Conservation (phyloP, 2,113 vertebrate genomes). For the Todiramphus saurophagus region DNA sequence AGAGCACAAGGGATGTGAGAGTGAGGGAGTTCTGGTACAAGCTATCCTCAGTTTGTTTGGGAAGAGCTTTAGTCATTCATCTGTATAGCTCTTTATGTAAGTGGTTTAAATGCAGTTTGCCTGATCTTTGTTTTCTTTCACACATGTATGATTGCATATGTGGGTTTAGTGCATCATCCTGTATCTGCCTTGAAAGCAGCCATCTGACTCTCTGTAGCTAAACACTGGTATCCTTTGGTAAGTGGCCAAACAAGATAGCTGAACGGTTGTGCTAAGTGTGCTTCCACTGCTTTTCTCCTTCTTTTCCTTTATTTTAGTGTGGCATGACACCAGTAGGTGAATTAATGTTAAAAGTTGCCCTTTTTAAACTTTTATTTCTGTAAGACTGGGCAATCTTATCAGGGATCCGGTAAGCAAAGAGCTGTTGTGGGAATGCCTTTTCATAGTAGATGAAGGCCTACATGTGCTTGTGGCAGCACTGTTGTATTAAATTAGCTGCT, state of each 20-base stretch:
- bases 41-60: background rate
- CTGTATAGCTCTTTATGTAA: background rate
- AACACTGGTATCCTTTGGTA: background rate
- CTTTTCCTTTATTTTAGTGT: background rate
- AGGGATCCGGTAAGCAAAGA: background rate
- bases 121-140: conserved; percentile 39
- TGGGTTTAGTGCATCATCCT: background rate
- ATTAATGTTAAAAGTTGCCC: background rate
- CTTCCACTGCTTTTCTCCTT: background rate
- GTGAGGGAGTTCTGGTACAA: background rate
- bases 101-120: conserved; percentile 20
- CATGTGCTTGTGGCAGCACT: background rate
- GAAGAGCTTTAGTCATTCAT: background rate
- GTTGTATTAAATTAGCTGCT: background rate
- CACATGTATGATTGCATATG: background rate
- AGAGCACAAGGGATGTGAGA: background rate
- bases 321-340: background rate
- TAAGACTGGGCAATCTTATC: background rate
- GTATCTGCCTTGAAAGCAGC: conserved; percentile 31
- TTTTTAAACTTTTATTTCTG: background rate
- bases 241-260: background rate
- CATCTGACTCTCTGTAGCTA: conserved; percentile 25
- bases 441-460: background rate
- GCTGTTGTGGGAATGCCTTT: background rate
- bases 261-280: background rate